Percentiles rank a stretch among this genome's conserved stretches.
Conservation (phyloP, 2,113 vertebrate genomes). For the Elephantulus edwardii region DNA sequence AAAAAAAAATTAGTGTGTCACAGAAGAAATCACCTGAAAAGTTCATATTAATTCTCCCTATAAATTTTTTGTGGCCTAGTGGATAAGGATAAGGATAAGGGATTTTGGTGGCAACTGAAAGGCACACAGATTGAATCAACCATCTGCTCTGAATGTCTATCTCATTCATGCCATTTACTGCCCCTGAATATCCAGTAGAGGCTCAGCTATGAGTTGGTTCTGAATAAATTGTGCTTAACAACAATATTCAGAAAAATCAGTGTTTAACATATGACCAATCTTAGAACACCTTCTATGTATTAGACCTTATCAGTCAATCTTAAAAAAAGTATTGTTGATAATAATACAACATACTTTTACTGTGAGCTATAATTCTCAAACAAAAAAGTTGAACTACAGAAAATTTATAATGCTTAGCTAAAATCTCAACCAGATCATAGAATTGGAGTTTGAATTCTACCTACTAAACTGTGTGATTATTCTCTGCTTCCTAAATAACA, state of each 20-base stretch:
- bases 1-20: too few species aligned
- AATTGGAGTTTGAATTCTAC: slow-evolving; percentile 32
- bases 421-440: neutral
- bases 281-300: neutral
- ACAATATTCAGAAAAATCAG: too few species aligned
- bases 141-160: too few species aligned
- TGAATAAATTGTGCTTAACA: too few species aligned
- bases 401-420: neutral
- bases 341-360: neutral
- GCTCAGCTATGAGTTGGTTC: too few species aligned
- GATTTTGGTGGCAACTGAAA: too few species aligned
- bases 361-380: neutral
- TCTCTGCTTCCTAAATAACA: too few species aligned
- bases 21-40: neutral
- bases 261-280: neutral
- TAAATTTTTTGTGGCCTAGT: too few species aligned
- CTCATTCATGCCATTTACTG: too few species aligned
- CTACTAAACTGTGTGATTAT: neutral
- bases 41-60: neutral
- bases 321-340: neutral
- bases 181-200: too few species aligned
- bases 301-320: neutral
- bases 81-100: too few species aligned
- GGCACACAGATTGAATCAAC: too few species aligned
- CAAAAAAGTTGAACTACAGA: neutral